Conservation (phyloP, 2,113 vertebrate species). For the Chiloscyllium plagiosum region DNA sequence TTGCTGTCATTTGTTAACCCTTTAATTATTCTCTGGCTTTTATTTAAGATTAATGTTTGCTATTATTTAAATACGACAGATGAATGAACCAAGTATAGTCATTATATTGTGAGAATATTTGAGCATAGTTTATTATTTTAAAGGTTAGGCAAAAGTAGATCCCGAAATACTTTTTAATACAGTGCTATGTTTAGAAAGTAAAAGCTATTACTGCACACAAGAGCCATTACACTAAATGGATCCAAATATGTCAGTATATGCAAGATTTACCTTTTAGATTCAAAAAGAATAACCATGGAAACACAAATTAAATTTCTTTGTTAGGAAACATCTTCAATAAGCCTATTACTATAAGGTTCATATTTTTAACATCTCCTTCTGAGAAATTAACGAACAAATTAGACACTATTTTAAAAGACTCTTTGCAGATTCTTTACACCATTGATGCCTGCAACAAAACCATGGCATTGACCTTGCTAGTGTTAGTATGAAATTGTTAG, state of each 20-base stretch:
- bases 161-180: neutral
- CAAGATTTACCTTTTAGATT: neutral
- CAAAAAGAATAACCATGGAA: neutral
- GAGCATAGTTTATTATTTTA: neutral
- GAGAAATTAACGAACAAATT: neutral
- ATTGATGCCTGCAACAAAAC: neutral
- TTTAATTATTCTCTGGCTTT: neutral
- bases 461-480: neutral
- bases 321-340: neutral
- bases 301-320: neutral
- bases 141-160: neutral
- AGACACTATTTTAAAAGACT: neutral
- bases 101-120: neutral
- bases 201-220: neutral
- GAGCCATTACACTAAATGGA: neutral
- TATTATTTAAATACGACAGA: neutral
- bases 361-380: neutral
- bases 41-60: neutral
- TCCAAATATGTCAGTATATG: neutral
- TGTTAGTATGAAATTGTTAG: neutral
- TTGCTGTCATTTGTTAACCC: constrained; percentile 24
- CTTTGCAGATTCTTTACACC: neutral
- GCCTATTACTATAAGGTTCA: neutral
- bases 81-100: neutral
- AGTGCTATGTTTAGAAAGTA: neutral